A percentile compares a stretch with the other conserved stretches of the same genome.
Evolutionary conservation across 2,113 vertebrate genomes (phyloP).

Genomic region (Phrynosoma blainvillii): DNA sequence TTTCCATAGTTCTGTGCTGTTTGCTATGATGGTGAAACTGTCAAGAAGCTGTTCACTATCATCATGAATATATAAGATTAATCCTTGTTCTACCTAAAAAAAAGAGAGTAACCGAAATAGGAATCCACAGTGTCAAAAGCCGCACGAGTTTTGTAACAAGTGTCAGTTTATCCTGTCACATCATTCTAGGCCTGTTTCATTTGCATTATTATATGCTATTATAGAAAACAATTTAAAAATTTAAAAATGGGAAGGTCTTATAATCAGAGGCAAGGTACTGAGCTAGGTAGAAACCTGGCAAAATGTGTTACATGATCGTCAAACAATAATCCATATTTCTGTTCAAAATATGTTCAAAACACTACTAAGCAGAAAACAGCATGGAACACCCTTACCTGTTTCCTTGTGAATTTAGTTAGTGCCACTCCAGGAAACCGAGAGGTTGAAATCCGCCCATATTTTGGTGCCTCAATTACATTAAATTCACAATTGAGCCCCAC

Average conservation of each 20-base stretch:
- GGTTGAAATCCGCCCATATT: slow-evolving; percentile 84
- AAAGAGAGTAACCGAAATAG: slow-evolving; percentile 37
- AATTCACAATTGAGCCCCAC: slow-evolving; percentile 84
- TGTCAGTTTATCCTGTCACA: slow-evolving; percentile 5
- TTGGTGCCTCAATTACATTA: slow-evolving; percentile 79
- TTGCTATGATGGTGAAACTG: slow-evolving; percentile 85
- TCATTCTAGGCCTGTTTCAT: neutral
- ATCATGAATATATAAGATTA: slow-evolving; percentile 90
- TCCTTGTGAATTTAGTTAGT: slow-evolving; percentile 83
- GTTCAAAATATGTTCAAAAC: neutral
- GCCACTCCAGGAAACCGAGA: slow-evolving; percentile 77
- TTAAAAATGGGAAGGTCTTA: neutral
- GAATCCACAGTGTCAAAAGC: slow-evolving; percentile 5
- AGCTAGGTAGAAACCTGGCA: neutral
- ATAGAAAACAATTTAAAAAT: neutral
- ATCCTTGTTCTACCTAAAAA: slow-evolving; percentile 85
- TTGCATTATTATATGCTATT: neutral
- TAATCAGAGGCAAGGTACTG: neutral
- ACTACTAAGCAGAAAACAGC: neutral
- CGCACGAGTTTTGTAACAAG: neutral
- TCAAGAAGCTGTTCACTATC: slow-evolving; percentile 82
- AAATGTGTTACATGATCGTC: neutral
- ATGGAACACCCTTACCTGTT: slow-evolving; percentile 78
- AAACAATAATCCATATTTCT: neutral
- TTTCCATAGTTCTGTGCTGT: slow-evolving; percentile 84